These are phyloP conservation scores for Oryzias melastigma DNA, from an alignment of 2,113 vertebrate genomes.

Conservation along the genomic window DNA sequence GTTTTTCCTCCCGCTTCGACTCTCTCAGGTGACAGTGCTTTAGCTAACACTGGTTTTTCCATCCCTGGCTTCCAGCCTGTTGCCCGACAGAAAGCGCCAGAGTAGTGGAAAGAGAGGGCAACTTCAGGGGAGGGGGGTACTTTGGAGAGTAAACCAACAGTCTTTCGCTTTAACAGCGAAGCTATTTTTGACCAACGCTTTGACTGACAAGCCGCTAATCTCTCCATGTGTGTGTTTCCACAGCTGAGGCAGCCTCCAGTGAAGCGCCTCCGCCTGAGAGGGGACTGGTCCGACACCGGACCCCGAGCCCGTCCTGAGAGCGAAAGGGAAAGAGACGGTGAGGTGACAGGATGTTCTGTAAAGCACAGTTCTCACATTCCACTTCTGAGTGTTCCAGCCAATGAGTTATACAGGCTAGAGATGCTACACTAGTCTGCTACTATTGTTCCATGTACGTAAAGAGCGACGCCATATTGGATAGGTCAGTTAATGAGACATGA, in stretches of 20 bases:
- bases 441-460: too few species aligned
- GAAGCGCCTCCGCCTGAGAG: conserved; percentile 92
- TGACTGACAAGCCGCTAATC: conserved; percentile 63
- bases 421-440: too few species aligned
- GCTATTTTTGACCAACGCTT: conserved; percentile 66
- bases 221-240: conserved; percentile 44
- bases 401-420: too few species aligned
- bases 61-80: conserved; percentile 59
- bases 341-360: conserved; percentile 33
- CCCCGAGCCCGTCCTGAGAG: conserved; percentile 96
- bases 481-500: too few species aligned
- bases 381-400: not conserved
- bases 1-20: conserved; percentile 2
- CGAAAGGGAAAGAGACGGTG: conserved; percentile 95
- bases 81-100: conserved; percentile 32
- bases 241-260: conserved; percentile 94
- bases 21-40: conserved; percentile 22
- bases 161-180: conserved; percentile 63
- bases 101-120: conserved; percentile 48
- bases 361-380: conserved; percentile 4
- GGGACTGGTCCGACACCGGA: conserved; percentile 98
- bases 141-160: conserved; percentile 45
- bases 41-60: conserved; percentile 39
- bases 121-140: conserved; percentile 24
- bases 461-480: too few species aligned